Evolutionary conservation across 2,113 vertebrate species (phyloP).

Genomic region (Dromiciops gliroides): DNA sequence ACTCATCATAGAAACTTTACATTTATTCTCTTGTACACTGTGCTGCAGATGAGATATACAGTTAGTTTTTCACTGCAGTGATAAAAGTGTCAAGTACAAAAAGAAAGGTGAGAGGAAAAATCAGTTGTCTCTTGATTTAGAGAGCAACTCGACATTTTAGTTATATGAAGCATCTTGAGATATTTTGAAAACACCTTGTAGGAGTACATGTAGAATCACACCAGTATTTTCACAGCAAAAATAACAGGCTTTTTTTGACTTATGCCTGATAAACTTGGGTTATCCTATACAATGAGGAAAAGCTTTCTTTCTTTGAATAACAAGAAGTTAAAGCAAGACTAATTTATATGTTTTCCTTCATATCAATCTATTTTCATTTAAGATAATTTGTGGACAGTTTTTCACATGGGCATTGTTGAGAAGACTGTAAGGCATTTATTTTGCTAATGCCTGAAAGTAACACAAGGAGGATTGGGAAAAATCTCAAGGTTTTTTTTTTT

Average conservation of each 20-base stretch:
- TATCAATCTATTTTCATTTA: slow-evolving; percentile 45
- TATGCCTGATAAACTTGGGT: slow-evolving; percentile 26
- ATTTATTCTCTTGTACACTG: slow-evolving; percentile 20
- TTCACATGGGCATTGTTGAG: neutral
- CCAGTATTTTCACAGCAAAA: slow-evolving; percentile 42
- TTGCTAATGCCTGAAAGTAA: neutral
- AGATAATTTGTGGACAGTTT: slow-evolving; percentile 21
- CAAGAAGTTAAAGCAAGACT: neutral
- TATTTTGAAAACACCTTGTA: slow-evolving; percentile 50
- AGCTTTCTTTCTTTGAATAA: slow-evolving; percentile 18
- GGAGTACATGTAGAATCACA: slow-evolving; percentile 45
- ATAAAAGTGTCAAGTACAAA: slow-evolving; percentile 8
- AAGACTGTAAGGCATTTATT: neutral
- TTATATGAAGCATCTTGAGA: slow-evolving; percentile 61
- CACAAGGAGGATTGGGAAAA: neutral
- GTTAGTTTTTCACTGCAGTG: slow-evolving; percentile 27
- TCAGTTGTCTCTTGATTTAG: slow-evolving; percentile 26
- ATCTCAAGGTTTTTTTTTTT: neutral
- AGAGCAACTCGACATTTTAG: slow-evolving; percentile 69
- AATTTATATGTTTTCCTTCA: slow-evolving; percentile 48
- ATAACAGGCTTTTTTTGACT: slow-evolving; percentile 50
- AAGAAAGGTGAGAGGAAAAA: slow-evolving; percentile 1
- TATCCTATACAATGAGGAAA: neutral
- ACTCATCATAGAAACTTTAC: slow-evolving; percentile 13
- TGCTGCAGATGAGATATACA: slow-evolving; percentile 36